These are phyloP conservation scores for Catamblyrhynchus diadema DNA, from an alignment of 2,797 vertebrate species.

Conservation along the genomic window DNA sequence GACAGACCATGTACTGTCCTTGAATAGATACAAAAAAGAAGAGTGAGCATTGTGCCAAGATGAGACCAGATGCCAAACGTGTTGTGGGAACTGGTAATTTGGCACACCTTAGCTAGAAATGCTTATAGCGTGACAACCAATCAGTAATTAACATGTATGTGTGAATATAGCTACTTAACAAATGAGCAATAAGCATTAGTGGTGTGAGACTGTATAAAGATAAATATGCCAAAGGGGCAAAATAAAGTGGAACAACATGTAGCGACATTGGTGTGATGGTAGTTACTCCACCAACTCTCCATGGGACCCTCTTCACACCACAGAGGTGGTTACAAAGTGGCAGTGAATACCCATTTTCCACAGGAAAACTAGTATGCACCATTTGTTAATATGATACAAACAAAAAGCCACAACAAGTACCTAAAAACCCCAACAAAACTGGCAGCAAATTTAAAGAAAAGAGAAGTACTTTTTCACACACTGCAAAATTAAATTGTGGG, in stretches of 20 bases:
- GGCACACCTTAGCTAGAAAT: not conserved
- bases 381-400: not conserved
- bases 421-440: rapidly evolving
- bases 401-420: not conserved
- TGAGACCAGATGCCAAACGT: not conserved
- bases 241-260: not conserved
- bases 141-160: not conserved
- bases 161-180: not conserved
- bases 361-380: not conserved
- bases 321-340: not conserved
- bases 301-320: not conserved
- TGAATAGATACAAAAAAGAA: not conserved
- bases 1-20: not conserved
- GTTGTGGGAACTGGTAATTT: not conserved
- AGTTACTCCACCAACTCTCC: rapidly evolving
- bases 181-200: not conserved
- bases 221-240: not conserved
- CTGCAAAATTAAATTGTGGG: not conserved
- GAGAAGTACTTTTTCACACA: not conserved
- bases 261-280: not conserved
- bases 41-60: not conserved
- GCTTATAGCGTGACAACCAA: not conserved
- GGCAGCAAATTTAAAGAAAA: not conserved
- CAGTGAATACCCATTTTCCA: not conserved
- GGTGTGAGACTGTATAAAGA: not conserved